A percentile compares a stretch with the other conserved stretches of the same genome.
phyloP scores from a whole-genome alignment of 2,888 invertebrate species.

The Bedellia somnulentella region DNA sequence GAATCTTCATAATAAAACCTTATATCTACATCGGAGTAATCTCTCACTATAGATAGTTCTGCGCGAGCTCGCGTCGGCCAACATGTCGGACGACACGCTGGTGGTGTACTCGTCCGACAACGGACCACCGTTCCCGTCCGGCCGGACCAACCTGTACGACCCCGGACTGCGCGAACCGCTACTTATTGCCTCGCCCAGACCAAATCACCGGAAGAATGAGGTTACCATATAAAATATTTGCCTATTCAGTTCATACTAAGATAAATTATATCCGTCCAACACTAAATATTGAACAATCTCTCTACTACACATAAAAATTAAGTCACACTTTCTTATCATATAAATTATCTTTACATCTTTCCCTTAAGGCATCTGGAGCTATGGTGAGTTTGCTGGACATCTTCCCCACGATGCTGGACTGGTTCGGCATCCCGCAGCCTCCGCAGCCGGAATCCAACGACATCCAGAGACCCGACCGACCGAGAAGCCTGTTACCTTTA shows the following conservation, averaged over 20 bases:
- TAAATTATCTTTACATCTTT: no score
- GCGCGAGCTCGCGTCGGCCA: conserved; percentile 70
- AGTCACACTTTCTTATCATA: no score
- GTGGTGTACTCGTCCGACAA: conserved; percentile 90
- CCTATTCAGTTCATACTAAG: no score
- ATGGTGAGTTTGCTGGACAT: conserved; percentile 82
- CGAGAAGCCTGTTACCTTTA: conserved; percentile 77
- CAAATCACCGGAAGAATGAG: conserved; percentile 63
- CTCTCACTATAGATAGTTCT: no score
- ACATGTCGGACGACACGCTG: conserved; percentile 73
- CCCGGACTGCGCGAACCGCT: conserved; percentile 83
- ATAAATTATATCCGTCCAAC: no score
- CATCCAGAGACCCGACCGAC: conserved; percentile 39
- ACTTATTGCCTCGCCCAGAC: conserved; percentile 74
- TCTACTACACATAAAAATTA: no score
- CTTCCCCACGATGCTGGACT: conserved; percentile 82
- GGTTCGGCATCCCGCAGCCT: conserved; percentile 63
- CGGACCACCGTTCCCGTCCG: conserved; percentile 88
- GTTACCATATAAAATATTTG: conserved; percentile 19
- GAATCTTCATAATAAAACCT: no score
- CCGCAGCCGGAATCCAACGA: conserved; percentile 53
- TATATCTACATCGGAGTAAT: no score
- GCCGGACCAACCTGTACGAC: conserved; percentile 91
- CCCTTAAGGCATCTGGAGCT: conserved; percentile 57
- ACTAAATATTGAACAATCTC: no score